Evolutionary conservation across 2,888 invertebrate genomes (phyloP), one percentile per base, ranked within the genome.

Genomic region (Drosophila ustulata): DNA sequence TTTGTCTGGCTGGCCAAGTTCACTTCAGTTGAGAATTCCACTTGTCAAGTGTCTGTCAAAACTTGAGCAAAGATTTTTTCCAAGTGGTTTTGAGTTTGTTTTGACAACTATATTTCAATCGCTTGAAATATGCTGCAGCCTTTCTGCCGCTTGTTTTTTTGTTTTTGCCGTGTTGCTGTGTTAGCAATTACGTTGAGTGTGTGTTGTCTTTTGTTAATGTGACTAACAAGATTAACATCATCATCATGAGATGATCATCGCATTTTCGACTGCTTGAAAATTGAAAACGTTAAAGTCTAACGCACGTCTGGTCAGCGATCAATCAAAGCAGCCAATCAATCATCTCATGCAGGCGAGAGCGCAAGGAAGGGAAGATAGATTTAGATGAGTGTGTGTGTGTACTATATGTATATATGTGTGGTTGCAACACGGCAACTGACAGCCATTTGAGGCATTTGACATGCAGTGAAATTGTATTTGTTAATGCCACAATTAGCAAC

Each of bases 311-410:
- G 13, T 49, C 52, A 66, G 49, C 70, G 80, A 68, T 82, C 71
- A 78, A 78, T 82, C 74, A 74, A 71, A 66, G 55, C 55, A 62
- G 61, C 66, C 75, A 78, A 83, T 78, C 81, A 83, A 73, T 81
- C 80, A 79, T 61, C 55, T 34, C 45, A 43, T 59, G 67, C 52
- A 53, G 63, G 51, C 7, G 28, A 8, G 3, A 34, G 11, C 28
- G 32, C 37, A 18, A 37, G 9, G 11, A 13, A 8, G 4, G 7
- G 7, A n/a, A 30, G 11, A 13, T 30, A 30, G 8, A 4, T 18
- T 18, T 18, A 34, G 32, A 34, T n/a, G 0, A 18, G 18, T 18
- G n/a, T 18, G 18, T 30, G 30, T 30, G 28, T 46, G 45, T 26
- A 26, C 26, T 18, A 18, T 4, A 13, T 25, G 37, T n/a, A 59